A percentile compares a stretch with the other conserved stretches of the same genome.
Conservation (phyloP, 2,888 invertebrate genomes). For the Eilema griseolum region DNA sequence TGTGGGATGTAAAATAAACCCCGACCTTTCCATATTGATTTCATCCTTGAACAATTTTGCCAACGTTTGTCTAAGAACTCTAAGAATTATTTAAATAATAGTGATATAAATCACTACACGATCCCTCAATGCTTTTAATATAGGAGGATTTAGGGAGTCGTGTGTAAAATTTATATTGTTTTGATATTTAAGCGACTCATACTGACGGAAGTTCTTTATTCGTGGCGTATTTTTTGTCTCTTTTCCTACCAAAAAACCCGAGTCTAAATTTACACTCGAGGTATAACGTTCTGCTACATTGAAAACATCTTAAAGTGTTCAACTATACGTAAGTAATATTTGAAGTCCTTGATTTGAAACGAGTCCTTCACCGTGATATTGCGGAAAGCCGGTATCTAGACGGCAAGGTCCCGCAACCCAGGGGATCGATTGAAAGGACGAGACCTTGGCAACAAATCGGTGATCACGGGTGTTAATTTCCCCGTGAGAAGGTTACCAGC, state of each 20-base stretch:
- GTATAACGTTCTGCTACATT: background rate
- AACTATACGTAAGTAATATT: conserved; percentile 8
- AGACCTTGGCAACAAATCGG: conserved; percentile 62
- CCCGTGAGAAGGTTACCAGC: conserved; percentile 54
- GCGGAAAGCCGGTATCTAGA: conserved; percentile 36
- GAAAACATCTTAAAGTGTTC: background rate
- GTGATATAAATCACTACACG: background rate
- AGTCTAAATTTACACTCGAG: background rate
- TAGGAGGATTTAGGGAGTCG: background rate
- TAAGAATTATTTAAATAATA: background rate
- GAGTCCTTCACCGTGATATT: conserved; percentile 38
- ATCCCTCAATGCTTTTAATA: background rate
- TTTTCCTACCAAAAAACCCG: background rate
- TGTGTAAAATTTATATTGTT: background rate
- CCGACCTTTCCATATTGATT: conserved; percentile 15
- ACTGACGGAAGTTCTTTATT: conserved; percentile 1
- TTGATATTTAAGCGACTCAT: background rate
- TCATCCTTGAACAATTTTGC: conserved; percentile 12
- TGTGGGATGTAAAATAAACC: conserved; percentile 35
- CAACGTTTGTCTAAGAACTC: background rate
- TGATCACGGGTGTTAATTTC: conserved; percentile 57
- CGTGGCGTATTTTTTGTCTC: background rate
- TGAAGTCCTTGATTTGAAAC: conserved; percentile 37
- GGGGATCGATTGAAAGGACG: conserved; percentile 58
- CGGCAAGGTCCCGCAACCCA: conserved; percentile 51